Evolutionary conservation across 2,888 invertebrate species (phyloP).

Genomic region (Brachypalpus laphriformis): DNA sequence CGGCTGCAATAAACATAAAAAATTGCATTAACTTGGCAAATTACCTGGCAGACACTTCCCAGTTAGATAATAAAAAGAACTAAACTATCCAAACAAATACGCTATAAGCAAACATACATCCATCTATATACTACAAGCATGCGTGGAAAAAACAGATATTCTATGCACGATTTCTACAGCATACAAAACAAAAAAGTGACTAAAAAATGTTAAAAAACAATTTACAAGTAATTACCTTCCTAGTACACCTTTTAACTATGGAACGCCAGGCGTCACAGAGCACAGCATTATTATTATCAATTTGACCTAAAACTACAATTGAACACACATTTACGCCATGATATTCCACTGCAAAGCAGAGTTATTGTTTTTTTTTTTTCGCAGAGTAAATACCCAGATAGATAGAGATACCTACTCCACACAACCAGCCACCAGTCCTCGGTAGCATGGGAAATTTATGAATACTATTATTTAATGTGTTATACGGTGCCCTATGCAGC

Average conservation of each 20-base stretch:
- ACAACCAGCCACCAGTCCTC: not conserved
- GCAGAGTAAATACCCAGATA: constrained; percentile 14
- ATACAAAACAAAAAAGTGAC: constrained; percentile 6
- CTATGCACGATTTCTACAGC: constrained; percentile 48
- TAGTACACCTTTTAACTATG: constrained; percentile 8
- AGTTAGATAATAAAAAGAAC: constrained; percentile 50
- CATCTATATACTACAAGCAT: not conserved
- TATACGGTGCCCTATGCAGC: constrained; percentile 28
- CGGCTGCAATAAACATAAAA: constrained; percentile 46
- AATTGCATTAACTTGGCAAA: constrained; percentile 42
- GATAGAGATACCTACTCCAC: constrained; percentile 11
- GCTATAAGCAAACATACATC: not conserved
- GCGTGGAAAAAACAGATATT: constrained; percentile 33
- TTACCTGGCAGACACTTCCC: constrained; percentile 42
- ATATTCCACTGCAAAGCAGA: not conserved
- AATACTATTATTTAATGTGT: constrained; percentile 38
- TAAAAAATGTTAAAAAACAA: constrained; percentile 28
- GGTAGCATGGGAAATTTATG: constrained; percentile 49
- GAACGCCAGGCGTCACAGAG: constrained; percentile 19
- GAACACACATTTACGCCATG: constrained; percentile 60
- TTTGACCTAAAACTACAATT: constrained; percentile 70
- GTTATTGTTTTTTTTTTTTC: constrained; percentile 20
- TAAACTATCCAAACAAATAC: constrained; percentile 12
- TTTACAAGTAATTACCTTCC: constrained; percentile 58
- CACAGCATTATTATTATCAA: constrained; percentile 55